A percentile compares a stretch with the other conserved stretches of the same genome.
Conservation (phyloP, 2,797 vertebrate species). For the Notolabrus celidotus region DNA sequence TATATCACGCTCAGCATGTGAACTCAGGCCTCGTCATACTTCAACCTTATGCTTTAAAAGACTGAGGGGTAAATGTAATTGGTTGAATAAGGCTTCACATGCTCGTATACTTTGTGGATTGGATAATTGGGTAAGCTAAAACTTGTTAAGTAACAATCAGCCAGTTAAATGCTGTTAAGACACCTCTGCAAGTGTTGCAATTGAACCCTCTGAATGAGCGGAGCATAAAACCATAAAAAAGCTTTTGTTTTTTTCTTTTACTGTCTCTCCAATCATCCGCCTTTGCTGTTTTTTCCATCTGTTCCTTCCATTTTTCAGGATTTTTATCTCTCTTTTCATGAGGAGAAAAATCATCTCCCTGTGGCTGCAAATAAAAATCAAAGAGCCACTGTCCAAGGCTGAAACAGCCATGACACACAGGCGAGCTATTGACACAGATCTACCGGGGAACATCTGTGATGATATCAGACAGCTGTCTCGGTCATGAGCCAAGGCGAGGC, state of each 20-base stretch:
- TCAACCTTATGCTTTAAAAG: too few relatives aligned
- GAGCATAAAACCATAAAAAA: slow-evolving; percentile 6
- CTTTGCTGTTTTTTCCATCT: background rate
- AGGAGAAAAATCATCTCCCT: slow-evolving; percentile 36
- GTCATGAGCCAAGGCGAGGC: slow-evolving; percentile 76
- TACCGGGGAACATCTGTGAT: slow-evolving; percentile 76
- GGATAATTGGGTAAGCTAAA: background rate
- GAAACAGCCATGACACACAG: slow-evolving; percentile 66
- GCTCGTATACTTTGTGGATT: too few relatives aligned
- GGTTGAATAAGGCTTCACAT: too few relatives aligned
- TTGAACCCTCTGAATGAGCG: background rate
- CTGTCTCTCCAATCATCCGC: background rate
- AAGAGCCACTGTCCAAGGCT: slow-evolving; percentile 59
- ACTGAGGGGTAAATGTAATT: too few relatives aligned
- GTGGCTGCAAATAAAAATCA: slow-evolving; percentile 54
- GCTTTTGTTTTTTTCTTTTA: background rate
- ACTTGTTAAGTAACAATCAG: slow-evolving; percentile 3
- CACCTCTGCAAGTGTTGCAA: background rate
- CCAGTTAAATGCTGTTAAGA: background rate
- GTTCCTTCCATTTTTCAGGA: too few relatives aligned
- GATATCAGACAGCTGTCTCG: slow-evolving; percentile 73
- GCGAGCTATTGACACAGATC: slow-evolving; percentile 72
- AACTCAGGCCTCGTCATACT: slow-evolving; percentile 17
- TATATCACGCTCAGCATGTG: slow-evolving; percentile 31
- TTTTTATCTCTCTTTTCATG: slow-evolving; percentile 12